phyloP scores from a whole-genome alignment of 2,888 invertebrate species.

The Pyrgus malvae region DNA sequence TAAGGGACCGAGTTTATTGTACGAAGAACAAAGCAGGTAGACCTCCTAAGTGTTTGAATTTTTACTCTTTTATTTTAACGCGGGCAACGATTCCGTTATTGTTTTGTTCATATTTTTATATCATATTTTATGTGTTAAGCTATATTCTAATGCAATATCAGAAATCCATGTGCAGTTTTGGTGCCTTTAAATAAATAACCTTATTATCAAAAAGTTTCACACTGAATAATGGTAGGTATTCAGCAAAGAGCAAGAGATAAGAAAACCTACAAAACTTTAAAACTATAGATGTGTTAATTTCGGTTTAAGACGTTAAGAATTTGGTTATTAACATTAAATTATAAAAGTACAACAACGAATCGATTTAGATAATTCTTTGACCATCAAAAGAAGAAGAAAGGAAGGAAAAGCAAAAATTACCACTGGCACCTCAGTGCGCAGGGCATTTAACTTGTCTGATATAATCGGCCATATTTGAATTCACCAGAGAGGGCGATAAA shows the following conservation, averaged over 20 bases:
- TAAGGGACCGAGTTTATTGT: conserved; percentile 13
- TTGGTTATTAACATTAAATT: too few relatives aligned
- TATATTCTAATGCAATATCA: too few relatives aligned
- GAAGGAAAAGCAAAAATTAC: conserved; percentile 50
- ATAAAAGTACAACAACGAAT: too few relatives aligned
- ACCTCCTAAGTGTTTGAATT: conserved; percentile 10
- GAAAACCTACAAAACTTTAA: too few relatives aligned
- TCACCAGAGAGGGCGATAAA: conserved; percentile 72
- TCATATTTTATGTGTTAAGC: neutral
- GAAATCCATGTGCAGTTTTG: too few relatives aligned
- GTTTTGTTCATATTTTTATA: neutral
- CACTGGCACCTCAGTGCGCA: conserved; percentile 57
- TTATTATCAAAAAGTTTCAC: too few relatives aligned
- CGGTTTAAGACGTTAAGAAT: too few relatives aligned
- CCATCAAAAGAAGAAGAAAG: neutral
- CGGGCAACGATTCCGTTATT: neutral
- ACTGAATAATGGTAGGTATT: too few relatives aligned
- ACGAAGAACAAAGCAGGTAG: conserved; percentile 16
- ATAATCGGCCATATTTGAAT: conserved; percentile 78
- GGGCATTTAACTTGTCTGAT: conserved; percentile 65
- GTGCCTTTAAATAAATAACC: too few relatives aligned
- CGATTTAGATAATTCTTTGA: neutral
- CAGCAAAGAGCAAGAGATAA: too few relatives aligned
- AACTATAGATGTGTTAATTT: too few relatives aligned
- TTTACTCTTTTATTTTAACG: conserved; percentile 5